Evolutionary conservation across 2,797 vertebrate species (phyloP).

Genomic region (Anableps anableps): DNA sequence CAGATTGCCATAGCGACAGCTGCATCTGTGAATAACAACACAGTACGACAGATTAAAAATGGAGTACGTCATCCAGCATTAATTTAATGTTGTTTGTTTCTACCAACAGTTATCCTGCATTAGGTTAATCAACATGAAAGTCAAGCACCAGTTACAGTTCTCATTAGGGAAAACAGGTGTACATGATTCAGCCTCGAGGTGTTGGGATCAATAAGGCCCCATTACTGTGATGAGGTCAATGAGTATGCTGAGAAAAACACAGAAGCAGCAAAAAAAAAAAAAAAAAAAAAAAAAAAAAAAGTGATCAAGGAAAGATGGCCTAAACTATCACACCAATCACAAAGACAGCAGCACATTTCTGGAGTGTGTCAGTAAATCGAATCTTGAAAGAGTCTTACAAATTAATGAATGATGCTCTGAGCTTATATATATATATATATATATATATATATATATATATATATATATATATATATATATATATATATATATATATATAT

Average conservation of each 20-base stretch:
- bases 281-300: neutral
- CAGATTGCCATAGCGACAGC: conserved; percentile 43
- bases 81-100: neutral
- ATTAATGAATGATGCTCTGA: neutral
- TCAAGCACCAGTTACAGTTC: conserved; percentile 26
- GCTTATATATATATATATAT: no score
- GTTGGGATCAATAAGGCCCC: conserved; percentile 43
- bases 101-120: neutral
- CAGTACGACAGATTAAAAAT: neutral
- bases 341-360: neutral
- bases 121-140: conserved; percentile 38
- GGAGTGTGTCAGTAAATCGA: neutral
- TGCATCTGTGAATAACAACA: conserved; percentile 17
- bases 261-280: neutral
- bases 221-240: conserved; percentile 38
- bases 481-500: no score
- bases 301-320: neutral
- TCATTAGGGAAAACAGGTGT: conserved; percentile 46
- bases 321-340: neutral
- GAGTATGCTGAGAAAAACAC: conserved; percentile 17
- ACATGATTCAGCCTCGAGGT: conserved; percentile 6
- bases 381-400: neutral
- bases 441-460: no score
- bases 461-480: no score
- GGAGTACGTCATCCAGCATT: neutral